Base-by-base conservation (phyloP, 2,113 vertebrate species). In the Kryptolebias marmoratus region DNA sequence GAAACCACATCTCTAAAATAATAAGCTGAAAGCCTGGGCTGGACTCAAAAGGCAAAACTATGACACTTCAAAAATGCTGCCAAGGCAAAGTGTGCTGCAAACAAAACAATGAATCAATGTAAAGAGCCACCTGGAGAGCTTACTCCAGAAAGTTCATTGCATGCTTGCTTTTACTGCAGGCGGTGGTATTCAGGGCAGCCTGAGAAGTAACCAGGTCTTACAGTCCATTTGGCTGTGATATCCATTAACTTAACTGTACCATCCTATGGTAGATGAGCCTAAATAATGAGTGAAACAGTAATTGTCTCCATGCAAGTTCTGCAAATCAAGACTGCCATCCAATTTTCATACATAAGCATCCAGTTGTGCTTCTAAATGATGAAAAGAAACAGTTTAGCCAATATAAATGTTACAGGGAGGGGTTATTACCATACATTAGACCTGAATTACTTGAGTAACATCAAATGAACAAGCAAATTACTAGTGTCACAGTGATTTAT, bases 91-190 rank as follows among this genome's bases (percentile, higher is more conserved):
- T 79, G 82, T 78, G 31, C 66, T 72, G 71, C 82, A 85, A 85
- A 85, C 69, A 80, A 84, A 82, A 84, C 83, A 77, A 92, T 91
- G 90, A 93, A 92, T 93, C 88, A 92, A 76, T 48, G 70, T 68
- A 64, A 80, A 71, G 65, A 88, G 88, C 89, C 89, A 91, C 92
- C 90, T 91, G 91, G 84, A 89, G 73, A 75, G 87, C 75, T 77
- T 69, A 67, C 73, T 83, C 67, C 68, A 60, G 73, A 81, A 84
- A 82, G 89, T 85, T 85, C 81, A 89, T 78, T 57, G 82, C 72
- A 64, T 59, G 53, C 77, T 69, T 58, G 68, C 59, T 77, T 80
- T 59, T 71, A 49, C 64, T 61, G 60, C 57, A 72, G 64, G 86
- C 79, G 70, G 63, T 82, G 81, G 84, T 85, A 92, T 90, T 67